A percentile compares a stretch with the other conserved stretches of the same genome.
Conservation (phyloP, 2,888 invertebrate species). For the Peribatodes rhomboidaria region DNA sequence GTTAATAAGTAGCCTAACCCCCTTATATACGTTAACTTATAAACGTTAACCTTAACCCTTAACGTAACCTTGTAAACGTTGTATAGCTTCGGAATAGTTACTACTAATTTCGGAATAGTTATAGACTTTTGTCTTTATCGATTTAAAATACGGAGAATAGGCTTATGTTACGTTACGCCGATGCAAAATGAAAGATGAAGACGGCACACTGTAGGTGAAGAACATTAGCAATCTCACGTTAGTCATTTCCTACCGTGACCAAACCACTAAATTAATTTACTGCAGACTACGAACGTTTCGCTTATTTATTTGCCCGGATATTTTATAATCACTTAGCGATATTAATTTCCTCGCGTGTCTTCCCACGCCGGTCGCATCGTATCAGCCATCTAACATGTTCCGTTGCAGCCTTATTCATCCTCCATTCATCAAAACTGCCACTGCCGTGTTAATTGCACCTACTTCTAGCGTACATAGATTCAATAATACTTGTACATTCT, state of each 20-base stretch:
- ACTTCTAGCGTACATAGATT: neutral
- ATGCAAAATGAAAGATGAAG: too few relatives aligned
- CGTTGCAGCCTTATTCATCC: neutral
- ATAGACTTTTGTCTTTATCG: neutral
- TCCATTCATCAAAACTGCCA: conserved; percentile 18
- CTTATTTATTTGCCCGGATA: conserved; percentile 14
- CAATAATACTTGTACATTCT: neutral
- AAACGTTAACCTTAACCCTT: too few relatives aligned
- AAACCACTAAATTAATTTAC: conserved; percentile 7
- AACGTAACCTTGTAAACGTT: too few relatives aligned
- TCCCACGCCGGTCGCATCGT: conserved; percentile 22
- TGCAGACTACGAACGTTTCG: conserved; percentile 4
- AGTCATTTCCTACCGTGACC: neutral
- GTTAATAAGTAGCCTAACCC: too few relatives aligned
- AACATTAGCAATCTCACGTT: neutral
- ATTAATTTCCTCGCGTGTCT: conserved; percentile 27
- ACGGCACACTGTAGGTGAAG: neutral
- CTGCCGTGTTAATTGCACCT: conserved; percentile 21
- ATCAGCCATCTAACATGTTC: neutral
- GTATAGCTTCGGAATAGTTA: too few relatives aligned
- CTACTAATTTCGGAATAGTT: too few relatives aligned
- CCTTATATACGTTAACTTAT: too few relatives aligned
- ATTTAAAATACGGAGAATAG: neutral
- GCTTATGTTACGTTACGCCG: too few relatives aligned
- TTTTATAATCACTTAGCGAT: conserved; percentile 20